Percentiles rank a stretch among this genome's conserved stretches.
These are phyloP conservation scores for Solenopsis invicta DNA, from an alignment of 1,140 invertebrate genomes.

Conservation along the genomic window DNA sequence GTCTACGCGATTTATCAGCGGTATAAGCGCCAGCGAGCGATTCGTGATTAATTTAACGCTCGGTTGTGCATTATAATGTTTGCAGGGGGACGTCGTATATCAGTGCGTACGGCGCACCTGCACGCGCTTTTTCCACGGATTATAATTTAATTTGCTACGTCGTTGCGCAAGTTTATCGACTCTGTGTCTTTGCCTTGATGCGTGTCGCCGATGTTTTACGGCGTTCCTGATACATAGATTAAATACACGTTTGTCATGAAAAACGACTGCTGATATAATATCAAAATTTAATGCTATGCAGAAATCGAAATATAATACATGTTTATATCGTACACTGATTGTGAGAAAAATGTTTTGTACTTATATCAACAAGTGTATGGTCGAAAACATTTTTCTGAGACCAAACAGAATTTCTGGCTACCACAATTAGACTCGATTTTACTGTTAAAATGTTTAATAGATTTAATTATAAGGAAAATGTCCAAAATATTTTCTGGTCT, in stretches of 20 bases:
- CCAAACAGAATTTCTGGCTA: too few relatives aligned
- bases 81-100: not conserved
- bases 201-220: not conserved
- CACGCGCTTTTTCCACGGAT: conserved; percentile 5
- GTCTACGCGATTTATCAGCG: conserved; percentile 14
- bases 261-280: not conserved
- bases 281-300: not conserved
- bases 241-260: not conserved
- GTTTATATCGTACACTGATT: not conserved
- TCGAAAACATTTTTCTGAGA: too few relatives aligned
- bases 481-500: too few relatives aligned
- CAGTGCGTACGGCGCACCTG: conserved; percentile 3
- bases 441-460: too few relatives aligned
- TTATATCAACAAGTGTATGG: too few relatives aligned
- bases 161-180: conserved; percentile 15
- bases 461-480: too few relatives aligned
- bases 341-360: too few relatives aligned
- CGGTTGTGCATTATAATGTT: conserved; percentile 18
- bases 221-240: not conserved
- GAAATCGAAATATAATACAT: not conserved
- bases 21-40: not conserved
- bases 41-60: not conserved
- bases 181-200: not conserved
- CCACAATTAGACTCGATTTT: too few relatives aligned
- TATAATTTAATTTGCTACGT: conserved; percentile 33